These are phyloP conservation scores for Microdon myrmicae DNA, from an alignment of 2,888 invertebrate genomes.

Conservation along the genomic window DNA sequence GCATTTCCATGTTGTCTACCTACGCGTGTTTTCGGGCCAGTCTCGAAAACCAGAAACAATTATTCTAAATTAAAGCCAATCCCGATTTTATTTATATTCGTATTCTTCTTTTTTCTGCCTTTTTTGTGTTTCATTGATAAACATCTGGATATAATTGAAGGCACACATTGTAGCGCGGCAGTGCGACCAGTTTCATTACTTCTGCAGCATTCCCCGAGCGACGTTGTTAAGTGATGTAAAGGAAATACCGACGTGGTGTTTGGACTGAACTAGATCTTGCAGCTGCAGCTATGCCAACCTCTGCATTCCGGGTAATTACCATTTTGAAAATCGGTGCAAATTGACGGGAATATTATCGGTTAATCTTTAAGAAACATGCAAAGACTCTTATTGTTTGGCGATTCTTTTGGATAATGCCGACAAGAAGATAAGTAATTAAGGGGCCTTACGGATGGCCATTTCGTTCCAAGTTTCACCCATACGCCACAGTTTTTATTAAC, in stretches of 20 bases:
- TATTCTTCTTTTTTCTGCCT: conserved; percentile 5
- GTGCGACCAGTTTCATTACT: conserved; percentile 5
- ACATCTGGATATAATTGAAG: conserved; percentile 49
- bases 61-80: conserved; percentile 46
- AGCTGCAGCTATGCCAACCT: conserved; percentile 33
- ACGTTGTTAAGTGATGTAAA: conserved; percentile 27
- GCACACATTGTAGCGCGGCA: conserved; percentile 22
- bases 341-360: background rate
- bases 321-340: conserved; percentile 27
- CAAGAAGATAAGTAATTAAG: too few species aligned
- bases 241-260: conserved; percentile 5
- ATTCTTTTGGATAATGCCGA: too few species aligned
- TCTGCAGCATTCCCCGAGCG: background rate
- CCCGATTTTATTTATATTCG: conserved; percentile 20
- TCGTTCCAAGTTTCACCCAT: too few species aligned
- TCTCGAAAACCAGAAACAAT: conserved; percentile 44
- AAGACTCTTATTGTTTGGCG: too few species aligned
- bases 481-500: too few species aligned
- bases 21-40: conserved; percentile 27
- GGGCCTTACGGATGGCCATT: too few species aligned
- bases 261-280: conserved; percentile 17
- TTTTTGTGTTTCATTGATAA: conserved; percentile 31
- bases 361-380: too few species aligned
- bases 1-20: conserved; percentile 29
- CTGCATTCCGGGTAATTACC: conserved; percentile 35